Base-by-base conservation (phyloP, 2,888 invertebrate genomes). In the Caenorhabditis japonica region DNA sequence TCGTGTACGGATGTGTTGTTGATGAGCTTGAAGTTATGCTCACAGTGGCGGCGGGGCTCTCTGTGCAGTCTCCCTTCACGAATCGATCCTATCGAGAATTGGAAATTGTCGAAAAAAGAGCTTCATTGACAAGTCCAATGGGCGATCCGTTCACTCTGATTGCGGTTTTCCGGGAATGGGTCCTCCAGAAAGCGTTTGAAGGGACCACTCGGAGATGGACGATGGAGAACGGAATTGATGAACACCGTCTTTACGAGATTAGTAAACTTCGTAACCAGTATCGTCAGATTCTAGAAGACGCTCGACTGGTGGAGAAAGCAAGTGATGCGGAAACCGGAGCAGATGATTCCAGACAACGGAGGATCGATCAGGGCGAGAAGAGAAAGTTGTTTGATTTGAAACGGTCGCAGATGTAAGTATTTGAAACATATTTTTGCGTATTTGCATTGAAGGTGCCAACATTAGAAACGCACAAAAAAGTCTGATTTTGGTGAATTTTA, bases 171-270 rank as follows among this genome's bases (percentile, higher is more conserved):
- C 92, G 93, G 2, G 84, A 82, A 59, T 85, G 84, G 86, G 77
- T 85, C 4, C 66, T 88, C 82, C 87, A 89, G 33, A 89, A 89
- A 76, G 87, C 88, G 19, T 87, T 76, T 39, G 79, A 78, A 15
- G 81, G 82, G 27, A 74, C 75, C 19, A 73, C 89, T 0, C 21
- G 92, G 44, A 91, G 92, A 69, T 99, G 99, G 97, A 94, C 96
- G 82, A 91, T 91, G 76, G 91, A 93, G 62, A 90, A 95, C 64
- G 96, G 95, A 0, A 90, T 99, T 7, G 97, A 99, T 88, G 97
- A 99, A 88, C 97, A 99, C 88, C 90, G 99, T 21, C 93, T 99
- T 85, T 99, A 97, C 87, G 99, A 99, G 89, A 93, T 95, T 85
- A 94, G 94, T 0, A 97, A 97, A 89, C 90, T 99, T 5, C 91